phyloP scores from a whole-genome alignment of 2,113 vertebrate species.

The Laticauda colubrina region DNA sequence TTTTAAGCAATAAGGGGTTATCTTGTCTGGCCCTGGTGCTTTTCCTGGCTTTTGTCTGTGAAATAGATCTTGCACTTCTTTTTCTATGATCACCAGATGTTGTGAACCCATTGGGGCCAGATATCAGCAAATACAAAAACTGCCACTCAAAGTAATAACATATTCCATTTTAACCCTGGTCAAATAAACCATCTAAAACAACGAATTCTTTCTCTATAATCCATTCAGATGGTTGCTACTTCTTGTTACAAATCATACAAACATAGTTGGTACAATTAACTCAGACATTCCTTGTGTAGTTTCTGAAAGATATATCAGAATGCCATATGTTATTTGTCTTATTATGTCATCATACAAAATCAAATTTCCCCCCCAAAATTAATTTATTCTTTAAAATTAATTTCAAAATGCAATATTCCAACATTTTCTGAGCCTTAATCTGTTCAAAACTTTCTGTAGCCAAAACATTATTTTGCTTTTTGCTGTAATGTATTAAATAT shows the following conservation, averaged over 20 bases:
- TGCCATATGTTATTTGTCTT: neutral
- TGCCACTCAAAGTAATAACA: neutral
- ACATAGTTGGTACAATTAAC: neutral
- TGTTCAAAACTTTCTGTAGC: neutral
- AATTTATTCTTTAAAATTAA: neutral
- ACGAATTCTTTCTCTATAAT: neutral
- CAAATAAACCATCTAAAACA: neutral
- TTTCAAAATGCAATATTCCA: neutral
- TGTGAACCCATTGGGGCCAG: no score
- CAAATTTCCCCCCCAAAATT: neutral
- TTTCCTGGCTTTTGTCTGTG: no score
- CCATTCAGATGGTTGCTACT: neutral
- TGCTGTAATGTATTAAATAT: neutral
- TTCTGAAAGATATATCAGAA: neutral
- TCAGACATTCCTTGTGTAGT: neutral
- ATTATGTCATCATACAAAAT: neutral
- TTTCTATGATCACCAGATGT: no score
- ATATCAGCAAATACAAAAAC: neutral
- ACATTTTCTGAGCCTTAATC: neutral
- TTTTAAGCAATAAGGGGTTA: no score
- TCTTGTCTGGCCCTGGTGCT: no score
- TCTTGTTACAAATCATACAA: neutral
- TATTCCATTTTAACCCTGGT: neutral
- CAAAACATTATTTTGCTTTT: neutral
- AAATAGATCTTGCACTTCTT: no score